Percentiles rank a stretch among this genome's conserved stretches.
phyloP scores from a whole-genome alignment of 2,888 invertebrate species.

The Dioctria rufipes region DNA sequence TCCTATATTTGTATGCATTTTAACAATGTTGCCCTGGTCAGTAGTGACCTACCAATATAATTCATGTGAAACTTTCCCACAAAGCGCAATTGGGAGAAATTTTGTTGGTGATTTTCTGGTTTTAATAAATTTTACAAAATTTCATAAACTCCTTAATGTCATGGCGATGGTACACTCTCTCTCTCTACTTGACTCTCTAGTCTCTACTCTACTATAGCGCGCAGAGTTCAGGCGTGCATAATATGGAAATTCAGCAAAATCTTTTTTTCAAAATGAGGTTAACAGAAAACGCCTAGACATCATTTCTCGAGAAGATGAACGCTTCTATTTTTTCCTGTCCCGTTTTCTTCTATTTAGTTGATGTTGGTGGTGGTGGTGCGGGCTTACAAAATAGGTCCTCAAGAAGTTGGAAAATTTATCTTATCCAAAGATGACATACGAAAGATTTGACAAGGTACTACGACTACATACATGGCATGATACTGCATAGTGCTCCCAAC shows the following conservation, averaged over 20 bases:
- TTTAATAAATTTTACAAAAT: conserved; percentile 39
- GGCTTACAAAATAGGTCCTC: conserved; percentile 32
- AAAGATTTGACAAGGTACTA: conserved; percentile 40
- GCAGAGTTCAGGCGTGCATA: background rate
- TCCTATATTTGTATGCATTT: conserved; percentile 3
- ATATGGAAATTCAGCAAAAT: conserved; percentile 7
- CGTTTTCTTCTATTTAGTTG: no score
- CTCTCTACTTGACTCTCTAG: no score
- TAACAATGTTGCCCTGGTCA: conserved; percentile 19
- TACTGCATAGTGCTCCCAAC: no score
- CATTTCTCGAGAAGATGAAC: conserved; percentile 22
- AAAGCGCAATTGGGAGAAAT: conserved; percentile 1
- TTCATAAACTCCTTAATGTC: conserved; percentile 20
- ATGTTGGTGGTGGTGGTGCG: no score
- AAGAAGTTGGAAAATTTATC: conserved; percentile 46
- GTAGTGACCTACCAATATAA: conserved; percentile 14
- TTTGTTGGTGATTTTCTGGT: conserved; percentile 2
- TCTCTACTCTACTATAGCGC: no score
- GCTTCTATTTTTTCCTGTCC: conserved; percentile 2
- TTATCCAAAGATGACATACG: conserved; percentile 40
- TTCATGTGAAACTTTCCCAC: conserved; percentile 32
- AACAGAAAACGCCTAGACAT: conserved; percentile 39
- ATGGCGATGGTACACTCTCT: no score
- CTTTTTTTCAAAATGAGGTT: background rate
- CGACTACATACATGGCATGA: no score